Evolutionary conservation across 2,888 invertebrate genomes (phyloP).

Genomic region (Eupelmus urozonus): DNA sequence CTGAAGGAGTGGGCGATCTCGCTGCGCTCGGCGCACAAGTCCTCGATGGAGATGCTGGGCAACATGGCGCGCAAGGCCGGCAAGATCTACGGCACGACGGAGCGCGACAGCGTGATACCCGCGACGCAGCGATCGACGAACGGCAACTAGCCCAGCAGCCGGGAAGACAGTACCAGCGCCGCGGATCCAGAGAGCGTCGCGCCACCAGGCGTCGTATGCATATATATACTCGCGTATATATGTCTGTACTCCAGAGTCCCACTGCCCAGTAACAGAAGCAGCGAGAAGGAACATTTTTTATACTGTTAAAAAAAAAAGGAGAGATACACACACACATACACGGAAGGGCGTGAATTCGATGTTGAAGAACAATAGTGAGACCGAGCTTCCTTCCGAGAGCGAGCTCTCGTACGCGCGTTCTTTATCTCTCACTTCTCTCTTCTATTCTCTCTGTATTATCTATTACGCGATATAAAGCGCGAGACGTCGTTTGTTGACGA

Average conservation of each 20-base stretch:
- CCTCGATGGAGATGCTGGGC: constrained; percentile 95
- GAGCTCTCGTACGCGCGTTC: constrained; percentile 39
- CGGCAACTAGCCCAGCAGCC: constrained; percentile 77
- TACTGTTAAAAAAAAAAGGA: constrained; percentile 2
- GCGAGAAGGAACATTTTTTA: constrained; percentile 28
- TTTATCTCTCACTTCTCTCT: constrained; percentile 53
- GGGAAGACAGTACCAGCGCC: background rate
- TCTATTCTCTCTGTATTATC: no score
- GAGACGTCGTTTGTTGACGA: no score
- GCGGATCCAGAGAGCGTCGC: constrained; percentile 4
- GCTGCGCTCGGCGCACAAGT: constrained; percentile 95
- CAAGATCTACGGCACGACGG: constrained; percentile 92
- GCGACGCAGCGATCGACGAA: constrained; percentile 79
- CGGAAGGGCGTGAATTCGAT: constrained; percentile 69
- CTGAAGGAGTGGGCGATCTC: constrained; percentile 99
- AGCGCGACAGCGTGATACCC: constrained; percentile 78
- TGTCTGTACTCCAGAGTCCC: constrained; percentile 64
- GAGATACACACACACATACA: constrained; percentile 63
- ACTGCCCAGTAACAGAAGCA: constrained; percentile 69
- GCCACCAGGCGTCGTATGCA: constrained; percentile 30
- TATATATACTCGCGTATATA: constrained; percentile 21
- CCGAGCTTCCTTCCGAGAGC: constrained; percentile 57
- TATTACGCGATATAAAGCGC: no score
- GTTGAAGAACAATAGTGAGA: constrained; percentile 47
- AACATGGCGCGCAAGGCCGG: constrained; percentile 99